phyloP scores from a whole-genome alignment of 2,888 invertebrate species.

The Perizoma flavofasciatum region DNA sequence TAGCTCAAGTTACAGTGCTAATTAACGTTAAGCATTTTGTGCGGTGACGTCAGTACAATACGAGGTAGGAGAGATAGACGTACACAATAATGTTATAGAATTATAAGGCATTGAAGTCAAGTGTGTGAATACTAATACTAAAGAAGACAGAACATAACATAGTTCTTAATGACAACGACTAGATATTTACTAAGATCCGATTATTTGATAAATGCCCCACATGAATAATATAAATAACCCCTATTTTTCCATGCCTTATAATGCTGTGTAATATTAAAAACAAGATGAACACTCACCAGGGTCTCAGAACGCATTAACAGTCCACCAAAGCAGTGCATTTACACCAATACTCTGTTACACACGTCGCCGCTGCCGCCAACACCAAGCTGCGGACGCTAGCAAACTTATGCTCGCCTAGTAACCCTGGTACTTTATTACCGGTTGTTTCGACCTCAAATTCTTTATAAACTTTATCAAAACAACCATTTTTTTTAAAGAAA shows the following conservation, averaged over 20 bases:
- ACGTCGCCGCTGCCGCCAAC: conserved; percentile 74
- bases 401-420: conserved; percentile 77
- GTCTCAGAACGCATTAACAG: conserved; percentile 79
- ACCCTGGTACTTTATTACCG: conserved; percentile 72
- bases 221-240: too few relatives aligned
- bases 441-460: conserved; percentile 62
- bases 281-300: conserved; percentile 82
- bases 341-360: conserved; percentile 79
- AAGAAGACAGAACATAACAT: not conserved
- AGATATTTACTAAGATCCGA: too few relatives aligned
- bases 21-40: conserved; percentile 49
- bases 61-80: conserved; percentile 53
- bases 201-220: too few relatives aligned
- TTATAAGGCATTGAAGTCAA: conserved; percentile 38
- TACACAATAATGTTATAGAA: conserved; percentile 56
- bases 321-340: conserved; percentile 84
- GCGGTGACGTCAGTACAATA: conserved; percentile 47
- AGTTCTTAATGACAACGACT: too few relatives aligned
- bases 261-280: conserved; percentile 60
- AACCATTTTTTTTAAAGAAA: conserved; percentile 31
- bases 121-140: not conserved
- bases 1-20: conserved; percentile 37
- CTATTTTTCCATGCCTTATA: conserved; percentile 22
- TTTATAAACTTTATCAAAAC: not conserved
- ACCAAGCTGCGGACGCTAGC: conserved; percentile 82